Evolutionary conservation across 92 coral and sea anemone genomes (phyloP).

Genomic region (Bergia puertoricense): DNA sequence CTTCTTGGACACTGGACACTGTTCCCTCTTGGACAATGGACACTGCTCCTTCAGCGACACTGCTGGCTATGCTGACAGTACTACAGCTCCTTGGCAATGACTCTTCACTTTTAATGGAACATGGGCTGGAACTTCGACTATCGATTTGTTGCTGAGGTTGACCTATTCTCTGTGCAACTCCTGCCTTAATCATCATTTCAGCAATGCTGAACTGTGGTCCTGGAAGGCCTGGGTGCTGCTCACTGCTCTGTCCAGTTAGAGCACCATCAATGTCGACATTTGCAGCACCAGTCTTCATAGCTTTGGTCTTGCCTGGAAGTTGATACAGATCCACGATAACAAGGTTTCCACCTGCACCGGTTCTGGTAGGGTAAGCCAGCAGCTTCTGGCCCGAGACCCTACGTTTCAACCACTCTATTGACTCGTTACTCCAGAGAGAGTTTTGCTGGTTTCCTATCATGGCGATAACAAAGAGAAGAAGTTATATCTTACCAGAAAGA

Average conservation of each 20-base stretch:
- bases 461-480: background rate
- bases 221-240: conserved; percentile 35
- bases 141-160: conserved; percentile 12
- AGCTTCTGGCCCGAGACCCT: conserved; percentile 80
- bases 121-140: conserved; percentile 55
- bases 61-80: conserved; percentile 61
- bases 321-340: conserved; percentile 69
- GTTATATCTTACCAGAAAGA: background rate
- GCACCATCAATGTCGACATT: background rate
- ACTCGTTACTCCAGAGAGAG: conserved; percentile 69
- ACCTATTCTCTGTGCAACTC: conserved; percentile 63
- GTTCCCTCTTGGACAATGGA: conserved; percentile 16
- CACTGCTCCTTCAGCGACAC: conserved; percentile 41
- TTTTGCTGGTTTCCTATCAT: background rate
- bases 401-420: conserved; percentile 69
- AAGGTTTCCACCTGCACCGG: conserved; percentile 51
- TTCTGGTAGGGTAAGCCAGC: conserved; percentile 68
- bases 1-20: conserved; percentile 16
- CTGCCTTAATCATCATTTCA: conserved; percentile 66
- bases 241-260: background rate
- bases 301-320: conserved; percentile 4
- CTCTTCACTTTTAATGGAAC: conserved; percentile 61
- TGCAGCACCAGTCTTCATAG: background rate
- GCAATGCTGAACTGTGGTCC: conserved; percentile 71
- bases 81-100: conserved; percentile 54